Base-by-base conservation (phyloP, 2,113 vertebrate species). In the Ameiurus melas region DNA sequence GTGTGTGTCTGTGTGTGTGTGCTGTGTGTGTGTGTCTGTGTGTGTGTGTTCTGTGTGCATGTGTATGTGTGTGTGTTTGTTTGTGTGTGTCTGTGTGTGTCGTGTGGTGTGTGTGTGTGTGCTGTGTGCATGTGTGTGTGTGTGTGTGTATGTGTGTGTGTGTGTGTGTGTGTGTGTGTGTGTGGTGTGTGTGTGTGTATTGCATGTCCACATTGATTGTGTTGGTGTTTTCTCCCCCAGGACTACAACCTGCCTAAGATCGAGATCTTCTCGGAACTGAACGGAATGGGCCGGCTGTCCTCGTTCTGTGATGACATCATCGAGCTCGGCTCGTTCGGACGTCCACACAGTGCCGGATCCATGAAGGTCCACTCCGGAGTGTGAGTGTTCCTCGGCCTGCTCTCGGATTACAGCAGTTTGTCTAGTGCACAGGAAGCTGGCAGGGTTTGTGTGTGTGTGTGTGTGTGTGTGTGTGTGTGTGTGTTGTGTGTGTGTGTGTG, bases 351-450 rank as follows among this genome's bases (percentile, higher is more conserved):
- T 90, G 98, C 97, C 0, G 96, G 95, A 91, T 99, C 98, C 89
- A 97, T 99, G 88, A 97, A 96, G 94, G 97, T 99, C 58, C 96
- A 97, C 77, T 96, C 97, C 92, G 98, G 98, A 95, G 95, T 93
- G 98, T 99, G 95, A 98, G 98, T 97, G 91, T 86, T 88, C 5
- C 66, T 33, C 55, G 19, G 17, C 27, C 73, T 47, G 39, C 75
- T 53, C 71, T 73, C 16, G n/a, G 12, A 43, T 22, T 66, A 47
- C 58, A 68, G 83, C 4, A 10, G 43, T 83, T 85, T 81, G 43
- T 62, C 83, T 53, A 68, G 39, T 47, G 53, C n/a, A n/a, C 43
- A 75, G 27, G 30, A 81, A 81, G 79, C 79, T 36, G 81, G 68
- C 43, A 62, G 58, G 16, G n/a, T 77, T 20, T 27, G 53, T 73